Conservation (phyloP, 2,888 invertebrate species). For the Chaetogeoica ovagalla region DNA sequence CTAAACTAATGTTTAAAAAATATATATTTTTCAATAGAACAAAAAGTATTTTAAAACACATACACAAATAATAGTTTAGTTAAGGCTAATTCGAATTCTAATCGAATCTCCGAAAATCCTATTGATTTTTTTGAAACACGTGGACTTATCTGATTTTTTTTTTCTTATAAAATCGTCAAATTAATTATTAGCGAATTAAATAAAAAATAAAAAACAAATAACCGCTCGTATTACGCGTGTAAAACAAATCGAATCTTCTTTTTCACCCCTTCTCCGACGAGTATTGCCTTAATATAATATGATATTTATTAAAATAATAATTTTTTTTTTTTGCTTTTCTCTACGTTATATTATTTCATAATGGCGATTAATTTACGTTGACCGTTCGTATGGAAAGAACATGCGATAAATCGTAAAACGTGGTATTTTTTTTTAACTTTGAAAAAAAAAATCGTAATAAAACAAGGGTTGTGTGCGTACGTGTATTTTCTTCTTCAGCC, state of each 20-base stretch:
- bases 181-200: too few species aligned
- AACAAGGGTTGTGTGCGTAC: constrained; percentile 6
- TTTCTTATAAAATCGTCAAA: too few species aligned
- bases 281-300: neutral
- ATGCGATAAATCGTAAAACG: neutral
- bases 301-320: too few species aligned
- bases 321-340: too few species aligned
- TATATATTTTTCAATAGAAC: too few species aligned
- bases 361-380: constrained; percentile 2
- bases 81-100: too few species aligned
- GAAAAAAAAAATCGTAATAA: constrained; percentile 25
- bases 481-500: neutral
- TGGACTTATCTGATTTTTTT: too few species aligned
- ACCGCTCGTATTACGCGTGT: neutral
- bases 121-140: too few species aligned
- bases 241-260: neutral
- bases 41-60: too few species aligned
- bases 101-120: too few species aligned
- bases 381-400: neutral
- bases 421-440: neutral
- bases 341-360: constrained; percentile 3
- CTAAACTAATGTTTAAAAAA: too few species aligned
- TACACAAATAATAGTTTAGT: too few species aligned
- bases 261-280: neutral
- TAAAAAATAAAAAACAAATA: constrained; percentile 4